These are phyloP conservation scores for Geotrypetes seraphini DNA, from an alignment of 2,797 vertebrate species.

Conservation along the genomic window DNA sequence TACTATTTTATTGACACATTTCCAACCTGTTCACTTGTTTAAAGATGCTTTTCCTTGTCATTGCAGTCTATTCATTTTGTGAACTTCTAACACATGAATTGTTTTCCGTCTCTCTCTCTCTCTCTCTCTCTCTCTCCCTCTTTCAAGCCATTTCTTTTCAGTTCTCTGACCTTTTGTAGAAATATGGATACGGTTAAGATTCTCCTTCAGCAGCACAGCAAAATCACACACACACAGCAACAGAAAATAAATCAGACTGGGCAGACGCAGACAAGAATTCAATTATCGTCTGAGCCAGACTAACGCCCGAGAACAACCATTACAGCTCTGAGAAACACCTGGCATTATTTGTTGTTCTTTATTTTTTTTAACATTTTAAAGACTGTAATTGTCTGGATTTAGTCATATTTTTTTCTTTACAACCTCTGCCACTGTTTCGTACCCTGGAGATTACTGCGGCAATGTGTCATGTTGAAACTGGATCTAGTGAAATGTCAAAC, in stretches of 20 bases:
- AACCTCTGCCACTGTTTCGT: slow-evolving; percentile 20
- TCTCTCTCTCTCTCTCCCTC: slow-evolving; percentile 7
- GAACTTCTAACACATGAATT: no score
- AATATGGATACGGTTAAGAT: slow-evolving; percentile 13
- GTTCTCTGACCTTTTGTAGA: slow-evolving; percentile 21
- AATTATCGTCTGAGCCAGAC: slow-evolving; percentile 20
- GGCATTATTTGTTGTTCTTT: slow-evolving; percentile 17
- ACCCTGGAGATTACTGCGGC: slow-evolving; percentile 11
- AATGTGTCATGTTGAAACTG: slow-evolving; percentile 5
- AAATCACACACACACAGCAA: slow-evolving; percentile 5
- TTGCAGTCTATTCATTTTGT: no score
- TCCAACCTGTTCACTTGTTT: no score
- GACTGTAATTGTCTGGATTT: no score
- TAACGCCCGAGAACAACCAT: slow-evolving; percentile 18
- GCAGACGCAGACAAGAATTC: slow-evolving; percentile 4
- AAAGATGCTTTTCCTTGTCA: no score
- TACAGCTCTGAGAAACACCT: slow-evolving; percentile 21
- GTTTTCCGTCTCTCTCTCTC: no score
- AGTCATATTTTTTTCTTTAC: no score
- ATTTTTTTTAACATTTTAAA: no score
- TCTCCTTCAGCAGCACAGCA: slow-evolving; percentile 7
- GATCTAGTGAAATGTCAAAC: slow-evolving; percentile 1
- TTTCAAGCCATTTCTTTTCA: slow-evolving; percentile 15
- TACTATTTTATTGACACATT: no score
- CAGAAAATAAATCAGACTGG: slow-evolving; percentile 11